These are phyloP conservation scores for Borostomias antarcticus DNA, from an alignment of 2,797 vertebrate species.

Conservation along the genomic window DNA sequence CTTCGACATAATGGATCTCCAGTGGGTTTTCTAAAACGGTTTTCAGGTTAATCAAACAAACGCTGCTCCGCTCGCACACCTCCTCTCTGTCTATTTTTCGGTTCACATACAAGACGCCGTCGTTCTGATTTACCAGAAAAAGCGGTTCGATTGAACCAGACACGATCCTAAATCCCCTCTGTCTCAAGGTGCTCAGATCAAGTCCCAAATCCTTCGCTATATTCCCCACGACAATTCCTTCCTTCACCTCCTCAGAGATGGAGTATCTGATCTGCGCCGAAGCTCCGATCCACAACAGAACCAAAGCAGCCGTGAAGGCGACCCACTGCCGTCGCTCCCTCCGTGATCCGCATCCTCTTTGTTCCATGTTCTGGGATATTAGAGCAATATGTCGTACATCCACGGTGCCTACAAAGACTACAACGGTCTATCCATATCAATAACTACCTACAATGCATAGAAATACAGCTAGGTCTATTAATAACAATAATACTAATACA, in stretches of 20 bases:
- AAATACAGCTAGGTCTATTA: no score
- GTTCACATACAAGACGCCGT: constrained; percentile 55
- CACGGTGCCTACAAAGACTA: no score
- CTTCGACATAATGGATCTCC: constrained; percentile 73
- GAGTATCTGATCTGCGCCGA: constrained; percentile 52
- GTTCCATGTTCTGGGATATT: not conserved
- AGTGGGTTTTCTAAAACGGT: constrained; percentile 77
- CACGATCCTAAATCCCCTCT: constrained; percentile 50
- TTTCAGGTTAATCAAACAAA: constrained; percentile 72
- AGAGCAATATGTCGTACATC: not conserved
- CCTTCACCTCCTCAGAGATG: constrained; percentile 56
- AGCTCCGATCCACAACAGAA: constrained; percentile 2
- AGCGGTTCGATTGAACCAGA: constrained; percentile 49
- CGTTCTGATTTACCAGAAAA: constrained; percentile 56
- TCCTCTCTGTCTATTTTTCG: constrained; percentile 59
- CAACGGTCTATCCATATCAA: no score
- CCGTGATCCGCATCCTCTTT: not conserved
- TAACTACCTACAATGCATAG: no score
- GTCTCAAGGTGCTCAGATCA: constrained; percentile 41
- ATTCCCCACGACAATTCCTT: constrained; percentile 58
- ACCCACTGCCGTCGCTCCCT: not conserved
- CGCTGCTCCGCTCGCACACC: constrained; percentile 65
- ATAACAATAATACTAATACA: no score
- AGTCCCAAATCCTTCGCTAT: constrained; percentile 59
- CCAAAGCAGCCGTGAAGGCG: not conserved